Percentiles rank a stretch among this genome's conserved stretches.
Conservation (phyloP, 2,797 vertebrate species). For the Australoheros facetus region DNA sequence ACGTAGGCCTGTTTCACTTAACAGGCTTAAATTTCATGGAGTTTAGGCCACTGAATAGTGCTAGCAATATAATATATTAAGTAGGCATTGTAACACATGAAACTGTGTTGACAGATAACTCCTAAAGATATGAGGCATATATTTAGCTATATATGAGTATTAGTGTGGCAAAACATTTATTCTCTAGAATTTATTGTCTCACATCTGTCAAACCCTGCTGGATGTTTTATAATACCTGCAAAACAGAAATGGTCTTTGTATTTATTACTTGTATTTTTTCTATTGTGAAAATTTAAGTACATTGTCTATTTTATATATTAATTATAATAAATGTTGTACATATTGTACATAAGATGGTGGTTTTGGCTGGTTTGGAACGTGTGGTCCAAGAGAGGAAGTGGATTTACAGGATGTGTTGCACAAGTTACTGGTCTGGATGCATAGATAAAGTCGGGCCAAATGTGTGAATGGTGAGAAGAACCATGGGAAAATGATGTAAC, state of each 20-base stretch:
- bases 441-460: neutral
- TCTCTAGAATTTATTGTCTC: conserved; percentile 78
- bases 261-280: conserved; percentile 90
- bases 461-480: neutral
- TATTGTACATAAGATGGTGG: conserved; percentile 83
- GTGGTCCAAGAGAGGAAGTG: neutral
- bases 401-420: neutral
- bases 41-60: conserved; percentile 68
- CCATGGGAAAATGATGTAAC: neutral
- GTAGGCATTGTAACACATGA: conserved; percentile 68
- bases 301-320: conserved; percentile 89
- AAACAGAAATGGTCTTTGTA: conserved; percentile 86
- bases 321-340: conserved; percentile 90
- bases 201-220: conserved; percentile 82
- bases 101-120: conserved; percentile 69
- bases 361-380: neutral
- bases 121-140: conserved; percentile 70
- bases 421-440: neutral
- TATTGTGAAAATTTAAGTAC: conserved; percentile 87
- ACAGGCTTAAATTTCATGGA: conserved; percentile 35
- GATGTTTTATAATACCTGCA: conserved; percentile 85
- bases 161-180: conserved; percentile 79
- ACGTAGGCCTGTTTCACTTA: conserved; percentile 31
- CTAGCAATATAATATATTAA: conserved; percentile 71
- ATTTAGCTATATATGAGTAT: conserved; percentile 81